Evolutionary conservation across 2,113 vertebrate genomes (phyloP), one percentile per base, ranked within the genome.

Genomic region (Menidia beryllina): DNA sequence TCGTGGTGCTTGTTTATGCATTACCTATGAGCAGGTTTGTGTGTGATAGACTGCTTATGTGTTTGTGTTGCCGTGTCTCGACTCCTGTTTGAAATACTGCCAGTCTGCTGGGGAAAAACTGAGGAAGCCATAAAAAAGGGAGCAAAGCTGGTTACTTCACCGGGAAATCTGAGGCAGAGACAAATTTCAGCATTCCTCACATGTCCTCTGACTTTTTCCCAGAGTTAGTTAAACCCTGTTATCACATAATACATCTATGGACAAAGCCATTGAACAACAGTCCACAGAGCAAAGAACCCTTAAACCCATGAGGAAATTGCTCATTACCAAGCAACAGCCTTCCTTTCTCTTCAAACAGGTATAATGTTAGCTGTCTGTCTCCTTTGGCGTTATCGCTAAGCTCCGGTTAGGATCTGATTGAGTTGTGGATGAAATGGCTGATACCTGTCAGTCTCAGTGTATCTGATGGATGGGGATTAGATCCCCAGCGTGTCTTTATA

Each of bases 271-370:
- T 1, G 60, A 71, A 79, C 20, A 43, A 72, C n/a, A 49, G 11
- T 55, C 70, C 52, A 36, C 30, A 38, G 59, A 77, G 80, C 75
- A 72, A 61, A 74, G n/a, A 24, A 38, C 54, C 5, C 25, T 82
- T 83, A 72, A 79, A 84, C 85, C 78, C 45, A 52, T 21, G 27
- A 82, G 86, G 79, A 90, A 81, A 90, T 75, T 57, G 66, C 59
- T 85, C 56, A 85, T 89, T 84, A 83, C 55, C 8, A 34, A 43
- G 36, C 54, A 55, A 39, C 74, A 34, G 48, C 56, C 59, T 72
- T 76, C 41, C 36, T 62, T 51, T 69, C 34, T 82, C 15, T 85
- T 54, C 48, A 58, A 72, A 75, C 69, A 64, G 70, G 56, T 60
- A 20, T 80, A 78, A 85, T 38, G 47, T 27, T 51, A 52, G 60